Evolutionary conservation across 1,140 invertebrate genomes (phyloP).

Genomic region (Bombus soroeensis): DNA sequence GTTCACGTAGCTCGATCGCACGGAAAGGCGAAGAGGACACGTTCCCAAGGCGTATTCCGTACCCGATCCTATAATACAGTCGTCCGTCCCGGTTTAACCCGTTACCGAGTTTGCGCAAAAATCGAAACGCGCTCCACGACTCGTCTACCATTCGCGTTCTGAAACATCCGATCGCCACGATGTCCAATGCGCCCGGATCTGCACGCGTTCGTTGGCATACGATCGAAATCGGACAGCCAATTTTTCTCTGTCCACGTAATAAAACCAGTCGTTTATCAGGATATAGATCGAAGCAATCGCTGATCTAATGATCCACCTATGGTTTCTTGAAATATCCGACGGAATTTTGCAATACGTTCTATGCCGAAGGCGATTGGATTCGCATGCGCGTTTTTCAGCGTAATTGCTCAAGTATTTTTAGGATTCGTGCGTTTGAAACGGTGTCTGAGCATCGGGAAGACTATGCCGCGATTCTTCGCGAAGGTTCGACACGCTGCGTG

Average conservation of each 20-base stretch:
- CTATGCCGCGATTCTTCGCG: background rate
- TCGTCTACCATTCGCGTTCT: background rate
- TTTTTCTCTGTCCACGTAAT: conserved; percentile 1
- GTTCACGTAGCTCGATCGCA: conserved; percentile 53
- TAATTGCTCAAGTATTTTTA: background rate
- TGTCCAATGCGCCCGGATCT: background rate
- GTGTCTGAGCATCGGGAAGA: too few relatives aligned
- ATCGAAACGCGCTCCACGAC: conserved; percentile 65
- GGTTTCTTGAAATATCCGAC: background rate
- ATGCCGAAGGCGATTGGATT: too few relatives aligned
- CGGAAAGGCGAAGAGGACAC: conserved; percentile 71
- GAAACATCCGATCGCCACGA: background rate
- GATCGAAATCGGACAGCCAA: conserved; percentile 4
- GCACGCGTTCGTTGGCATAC: background rate
- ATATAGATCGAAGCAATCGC: background rate
- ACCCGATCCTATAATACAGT: conserved; percentile 65
- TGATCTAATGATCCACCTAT: background rate
- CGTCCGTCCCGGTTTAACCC: conserved; percentile 75
- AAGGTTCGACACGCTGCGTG: background rate
- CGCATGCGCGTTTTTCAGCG: background rate
- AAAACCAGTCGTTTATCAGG: background rate
- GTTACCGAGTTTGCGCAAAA: conserved; percentile 72
- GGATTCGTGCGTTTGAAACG: too few relatives aligned
- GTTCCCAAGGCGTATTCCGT: conserved; percentile 68
- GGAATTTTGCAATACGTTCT: background rate